phyloP scores from a whole-genome alignment of 1,140 invertebrate species.

The Drosophila nigrodunni region DNA sequence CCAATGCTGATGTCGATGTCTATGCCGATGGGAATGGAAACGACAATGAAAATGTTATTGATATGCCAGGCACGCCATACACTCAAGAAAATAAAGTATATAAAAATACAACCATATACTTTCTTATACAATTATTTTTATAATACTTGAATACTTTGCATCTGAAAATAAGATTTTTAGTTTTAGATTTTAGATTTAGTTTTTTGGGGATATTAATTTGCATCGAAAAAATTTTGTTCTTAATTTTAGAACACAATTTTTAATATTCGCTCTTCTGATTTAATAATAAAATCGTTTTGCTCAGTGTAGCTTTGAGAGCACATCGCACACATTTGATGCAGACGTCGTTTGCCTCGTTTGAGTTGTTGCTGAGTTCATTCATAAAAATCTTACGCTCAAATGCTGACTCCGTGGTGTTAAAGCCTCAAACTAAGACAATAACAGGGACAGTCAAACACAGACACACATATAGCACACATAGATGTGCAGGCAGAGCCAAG shows the following conservation, averaged over 20 bases:
- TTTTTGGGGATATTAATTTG: too few species aligned
- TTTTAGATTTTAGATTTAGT: too few species aligned
- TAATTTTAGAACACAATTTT: too few species aligned
- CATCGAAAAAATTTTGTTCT: too few species aligned
- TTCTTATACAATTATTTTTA: too few species aligned
- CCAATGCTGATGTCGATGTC: slow-evolving; percentile 14
- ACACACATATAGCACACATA: slow-evolving; percentile 13
- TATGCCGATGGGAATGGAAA: slow-evolving; percentile 7
- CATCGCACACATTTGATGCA: slow-evolving; percentile 41
- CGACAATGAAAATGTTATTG: slow-evolving; percentile 43
- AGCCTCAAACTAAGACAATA: slow-evolving; percentile 56
- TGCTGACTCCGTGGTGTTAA: slow-evolving; percentile 36
- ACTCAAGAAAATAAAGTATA: too few species aligned
- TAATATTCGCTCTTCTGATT: too few species aligned
- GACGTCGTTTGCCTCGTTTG: slow-evolving; percentile 6
- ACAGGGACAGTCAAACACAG: slow-evolving; percentile 21
- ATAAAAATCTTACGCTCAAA: slow-evolving; percentile 62
- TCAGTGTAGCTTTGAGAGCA: slow-evolving; percentile 25
- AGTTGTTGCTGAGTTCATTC: slow-evolving; percentile 59
- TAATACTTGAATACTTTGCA: too few species aligned
- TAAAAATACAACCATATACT: too few species aligned
- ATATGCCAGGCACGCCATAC: slow-evolving; percentile 61
- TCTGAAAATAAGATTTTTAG: too few species aligned
- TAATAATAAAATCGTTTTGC: too few species aligned
- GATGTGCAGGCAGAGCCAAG: slow-evolving; percentile 11